Evolutionary conservation across 2,888 invertebrate species (phyloP), one percentile per base, ranked within the genome.

Genomic region (Melanostoma scalare): DNA sequence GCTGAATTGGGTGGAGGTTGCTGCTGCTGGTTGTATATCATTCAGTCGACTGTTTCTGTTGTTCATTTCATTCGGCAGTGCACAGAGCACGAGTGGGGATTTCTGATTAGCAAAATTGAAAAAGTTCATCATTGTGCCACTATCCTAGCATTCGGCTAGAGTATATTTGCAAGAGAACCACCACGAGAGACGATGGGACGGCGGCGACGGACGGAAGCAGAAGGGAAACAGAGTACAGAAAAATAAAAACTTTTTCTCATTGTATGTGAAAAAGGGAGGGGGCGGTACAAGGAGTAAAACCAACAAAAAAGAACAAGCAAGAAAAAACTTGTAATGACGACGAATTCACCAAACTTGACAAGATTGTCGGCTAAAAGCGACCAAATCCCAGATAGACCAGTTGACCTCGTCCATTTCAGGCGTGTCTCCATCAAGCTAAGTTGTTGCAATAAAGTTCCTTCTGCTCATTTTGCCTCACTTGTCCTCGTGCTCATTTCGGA

Each of bases 41-140:
- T 78, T 78, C 73, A 77, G 63, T 79, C 78, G 50, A 84, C 74
- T 77, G 82, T 68, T 68, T 76, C 73, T 73, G 82, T 72, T 82
- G 77, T 82, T 73, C 73, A 82, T 82, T 82, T 78, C 63, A 61
- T 82, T 78, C 63, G 52, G 38, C 38, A 50, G n/a, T n/a, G 50
- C 48, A 50, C 50, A 30, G 31, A 60, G 52, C 36, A 72, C 81
- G 71, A 82, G 68, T 69, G 77, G 60, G 72, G 82, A 77, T 82
- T 82, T 82, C 82, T 82, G 82, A 82, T 82, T 77, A 82, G 82
- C 82, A 72, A 82, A 82, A 82, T 82, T 82, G 82, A 82, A 82
- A 82, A 82, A 82, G 77, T 82, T 82, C 82, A 77, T 82, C 82
- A 82, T 82, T 77, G 77, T 81, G 58, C 72, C 56, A 61, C 65